Conservation (phyloP, 1,140 invertebrate genomes). For the Ooceraea biroi region DNA sequence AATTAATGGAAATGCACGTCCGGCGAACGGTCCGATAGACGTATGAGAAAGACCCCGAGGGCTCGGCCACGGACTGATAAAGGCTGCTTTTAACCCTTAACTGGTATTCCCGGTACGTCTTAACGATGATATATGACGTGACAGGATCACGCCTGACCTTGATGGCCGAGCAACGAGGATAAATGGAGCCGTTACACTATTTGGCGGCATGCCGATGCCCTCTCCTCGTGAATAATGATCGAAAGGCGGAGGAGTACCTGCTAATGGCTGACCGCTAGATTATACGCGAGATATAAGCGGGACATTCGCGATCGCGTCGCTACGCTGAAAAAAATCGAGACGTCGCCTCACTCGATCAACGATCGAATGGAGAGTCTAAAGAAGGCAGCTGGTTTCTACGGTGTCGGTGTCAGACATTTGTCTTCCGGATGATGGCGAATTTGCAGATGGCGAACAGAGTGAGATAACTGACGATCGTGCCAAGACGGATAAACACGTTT, state of each 20-base stretch:
- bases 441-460: slow-evolving; percentile 1
- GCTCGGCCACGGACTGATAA: slow-evolving; percentile 69
- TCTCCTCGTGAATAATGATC: slow-evolving; percentile 64
- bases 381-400: background rate
- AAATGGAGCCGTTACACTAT: slow-evolving; percentile 65
- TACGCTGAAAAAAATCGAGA: background rate
- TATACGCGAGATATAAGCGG: slow-evolving; percentile 32
- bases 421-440: background rate
- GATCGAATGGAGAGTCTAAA: no score
- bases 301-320: background rate
- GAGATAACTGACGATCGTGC: slow-evolving; percentile 61
- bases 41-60: slow-evolving; percentile 72
- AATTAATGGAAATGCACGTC: slow-evolving; percentile 73
- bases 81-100: slow-evolving; percentile 76
- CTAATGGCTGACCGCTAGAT: background rate
- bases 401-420: background rate
- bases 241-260: background rate
- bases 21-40: slow-evolving; percentile 55
- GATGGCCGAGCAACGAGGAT: slow-evolving; percentile 71
- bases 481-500: slow-evolving; percentile 43
- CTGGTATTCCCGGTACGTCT: slow-evolving; percentile 68
- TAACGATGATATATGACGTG: slow-evolving; percentile 75
- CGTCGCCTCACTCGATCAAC: background rate
- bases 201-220: slow-evolving; percentile 60
- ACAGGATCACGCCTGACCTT: slow-evolving; percentile 74